Base-by-base conservation (phyloP, 1,140 invertebrate genomes). In the Lordiphosa collinella region DNA sequence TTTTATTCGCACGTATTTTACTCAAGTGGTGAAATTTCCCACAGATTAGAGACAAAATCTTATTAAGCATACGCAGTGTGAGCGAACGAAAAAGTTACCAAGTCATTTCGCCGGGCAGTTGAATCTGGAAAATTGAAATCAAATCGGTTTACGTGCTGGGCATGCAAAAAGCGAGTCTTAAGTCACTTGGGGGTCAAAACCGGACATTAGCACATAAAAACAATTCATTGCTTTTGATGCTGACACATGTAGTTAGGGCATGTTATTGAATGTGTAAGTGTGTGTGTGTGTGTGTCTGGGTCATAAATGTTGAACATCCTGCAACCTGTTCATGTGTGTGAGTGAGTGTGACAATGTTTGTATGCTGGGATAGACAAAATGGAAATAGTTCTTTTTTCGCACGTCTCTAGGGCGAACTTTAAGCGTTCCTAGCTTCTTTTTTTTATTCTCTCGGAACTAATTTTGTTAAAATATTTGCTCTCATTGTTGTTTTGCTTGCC, bases 51-150 rank as follows among this genome's bases (percentile, higher is more conserved):
- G 18, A 29, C 29, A 44, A 44, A 44, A 29, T 18, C 29, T 44
- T 54, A 48, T 65, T 41, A 11, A 55, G 35, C n/a, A 65, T 60
- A 50, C 54, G 48, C 36, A 51, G 13, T 22, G 60, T 16, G 37
- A 13, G 12, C 49, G 47, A 55, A 44, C 50, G 51, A 48, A 48
- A 50, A 54, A 57, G 60, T 65, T 55, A 51, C 61, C 46, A 48
- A 49, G 12, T 65, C 61, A 69, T 69, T 44, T 9, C 54, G 49
- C 41, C 57, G 69, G 40, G 22, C 49, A 75, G 61, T 61, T 71
- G 82, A 87, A 87, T 86, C 82, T 84, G 76, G 73, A 72, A 86
- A 86, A 86, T 86, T 86, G 84, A 86, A 86, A 87, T 87, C 84
- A 86, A 86, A 86, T 87, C 84, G 74, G 53, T 73, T 87, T 86